These are phyloP conservation scores for Drosophila ohnishii DNA, from an alignment of 1,140 invertebrate species.

Conservation along the genomic window DNA sequence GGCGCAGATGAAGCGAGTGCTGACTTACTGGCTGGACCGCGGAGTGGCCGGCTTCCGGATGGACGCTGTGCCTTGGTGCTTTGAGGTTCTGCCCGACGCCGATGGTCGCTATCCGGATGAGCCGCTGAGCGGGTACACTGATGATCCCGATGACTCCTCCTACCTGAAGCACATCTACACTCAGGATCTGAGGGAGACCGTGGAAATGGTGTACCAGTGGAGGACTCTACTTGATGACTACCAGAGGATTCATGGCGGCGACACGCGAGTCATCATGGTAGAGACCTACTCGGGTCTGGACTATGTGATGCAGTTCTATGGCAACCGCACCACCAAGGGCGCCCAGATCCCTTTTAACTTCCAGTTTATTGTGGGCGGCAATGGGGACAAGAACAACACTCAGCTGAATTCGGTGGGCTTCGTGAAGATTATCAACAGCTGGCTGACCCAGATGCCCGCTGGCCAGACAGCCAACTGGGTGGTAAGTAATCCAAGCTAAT, in stretches of 20 bases:
- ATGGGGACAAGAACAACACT: constrained; percentile 82
- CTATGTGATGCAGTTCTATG: constrained; percentile 85
- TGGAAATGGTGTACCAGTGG: constrained; percentile 86
- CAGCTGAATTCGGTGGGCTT: constrained; percentile 83
- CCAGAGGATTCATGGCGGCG: constrained; percentile 77
- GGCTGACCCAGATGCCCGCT: constrained; percentile 83
- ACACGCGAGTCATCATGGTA: constrained; percentile 88
- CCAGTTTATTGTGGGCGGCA: constrained; percentile 81
- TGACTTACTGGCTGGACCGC: constrained; percentile 89
- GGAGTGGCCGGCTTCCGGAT: constrained; percentile 91
- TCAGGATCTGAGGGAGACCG: constrained; percentile 85
- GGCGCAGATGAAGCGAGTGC: constrained; percentile 87
- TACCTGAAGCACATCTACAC: constrained; percentile 87
- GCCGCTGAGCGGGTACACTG: constrained; percentile 83
- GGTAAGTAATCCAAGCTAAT: constrained; percentile 67
- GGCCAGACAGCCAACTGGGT: constrained; percentile 84
- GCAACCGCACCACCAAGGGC: constrained; percentile 84
- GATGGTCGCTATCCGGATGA: constrained; percentile 85
- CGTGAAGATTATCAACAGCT: constrained; percentile 82
- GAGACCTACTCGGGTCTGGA: constrained; percentile 86
- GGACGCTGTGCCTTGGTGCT: constrained; percentile 86
- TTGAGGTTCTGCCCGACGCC: constrained; percentile 84
- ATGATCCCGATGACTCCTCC: constrained; percentile 84
- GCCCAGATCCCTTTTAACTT: constrained; percentile 87
- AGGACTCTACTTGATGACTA: constrained; percentile 86